Evolutionary conservation across 2,888 invertebrate species (phyloP).

Genomic region (Aproaerema taeniolella): DNA sequence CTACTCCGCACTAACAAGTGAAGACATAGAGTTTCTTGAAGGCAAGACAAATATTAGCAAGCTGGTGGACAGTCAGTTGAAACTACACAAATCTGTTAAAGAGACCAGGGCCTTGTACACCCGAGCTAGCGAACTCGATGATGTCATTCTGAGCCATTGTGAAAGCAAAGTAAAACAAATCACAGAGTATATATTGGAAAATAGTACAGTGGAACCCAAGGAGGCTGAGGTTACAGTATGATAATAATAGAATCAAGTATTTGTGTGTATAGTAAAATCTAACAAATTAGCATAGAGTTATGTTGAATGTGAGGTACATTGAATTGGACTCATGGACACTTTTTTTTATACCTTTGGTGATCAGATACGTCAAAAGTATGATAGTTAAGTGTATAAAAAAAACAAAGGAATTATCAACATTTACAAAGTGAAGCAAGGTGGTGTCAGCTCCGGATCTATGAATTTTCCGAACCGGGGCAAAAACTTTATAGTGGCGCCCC

Average conservation of each 20-base stretch:
- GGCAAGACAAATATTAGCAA: slow-evolving; percentile 53
- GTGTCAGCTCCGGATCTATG: too few relatives aligned
- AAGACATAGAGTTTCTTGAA: slow-evolving; percentile 64
- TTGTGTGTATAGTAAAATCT: too few relatives aligned
- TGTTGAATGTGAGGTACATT: too few relatives aligned
- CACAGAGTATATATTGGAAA: slow-evolving; percentile 55
- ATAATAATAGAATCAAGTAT: not conserved
- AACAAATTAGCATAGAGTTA: too few relatives aligned
- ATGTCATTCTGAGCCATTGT: slow-evolving; percentile 42
- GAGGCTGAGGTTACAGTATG: not conserved
- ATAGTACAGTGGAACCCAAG: slow-evolving; percentile 45
- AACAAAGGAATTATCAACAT: too few relatives aligned
- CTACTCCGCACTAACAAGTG: slow-evolving; percentile 52
- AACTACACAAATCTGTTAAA: slow-evolving; percentile 49
- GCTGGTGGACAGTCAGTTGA: slow-evolving; percentile 49
- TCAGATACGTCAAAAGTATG: too few relatives aligned
- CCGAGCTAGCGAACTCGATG: slow-evolving; percentile 44
- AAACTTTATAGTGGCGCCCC: too few relatives aligned
- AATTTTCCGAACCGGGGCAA: too few relatives aligned
- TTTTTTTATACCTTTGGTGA: too few relatives aligned
- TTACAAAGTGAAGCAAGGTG: too few relatives aligned
- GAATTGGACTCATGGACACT: too few relatives aligned
- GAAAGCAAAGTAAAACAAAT: slow-evolving; percentile 45
- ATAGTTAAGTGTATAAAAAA: too few relatives aligned
- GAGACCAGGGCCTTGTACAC: slow-evolving; percentile 40